phyloP scores from a whole-genome alignment of 2,113 vertebrate genomes.

The Nibea coibor region DNA sequence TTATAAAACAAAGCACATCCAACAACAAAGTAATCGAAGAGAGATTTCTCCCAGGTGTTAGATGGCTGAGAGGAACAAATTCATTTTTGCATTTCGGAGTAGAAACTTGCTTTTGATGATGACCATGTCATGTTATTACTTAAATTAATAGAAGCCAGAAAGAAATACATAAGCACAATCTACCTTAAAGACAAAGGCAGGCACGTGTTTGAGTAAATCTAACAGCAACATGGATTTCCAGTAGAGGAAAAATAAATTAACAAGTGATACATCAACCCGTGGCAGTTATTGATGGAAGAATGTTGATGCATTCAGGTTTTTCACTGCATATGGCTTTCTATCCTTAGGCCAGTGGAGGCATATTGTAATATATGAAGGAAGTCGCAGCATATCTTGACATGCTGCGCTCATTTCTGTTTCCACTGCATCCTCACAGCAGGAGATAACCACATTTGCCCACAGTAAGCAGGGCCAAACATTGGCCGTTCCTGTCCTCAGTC shows the following conservation, averaged over 20 bases:
- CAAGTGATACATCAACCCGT: slow-evolving; percentile 37
- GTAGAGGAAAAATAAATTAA: slow-evolving; percentile 43
- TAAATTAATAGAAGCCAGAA: slow-evolving; percentile 18
- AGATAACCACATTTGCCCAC: slow-evolving; percentile 50
- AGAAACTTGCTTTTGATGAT: background rate
- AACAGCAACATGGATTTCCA: slow-evolving; percentile 31
- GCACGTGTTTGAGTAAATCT: background rate
- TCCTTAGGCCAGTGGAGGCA: slow-evolving; percentile 30
- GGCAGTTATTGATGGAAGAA: slow-evolving; percentile 48
- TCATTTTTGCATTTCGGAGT: background rate
- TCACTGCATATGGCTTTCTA: slow-evolving; percentile 28
- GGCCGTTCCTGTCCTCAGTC: background rate
- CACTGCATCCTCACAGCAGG: slow-evolving; percentile 48
- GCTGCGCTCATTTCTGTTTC: slow-evolving; percentile 50
- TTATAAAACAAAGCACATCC: background rate
- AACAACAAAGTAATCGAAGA: background rate
- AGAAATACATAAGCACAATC: background rate
- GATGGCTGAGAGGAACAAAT: background rate
- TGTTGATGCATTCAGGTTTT: slow-evolving; percentile 35
- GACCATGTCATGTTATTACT: background rate
- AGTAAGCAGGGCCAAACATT: slow-evolving; percentile 37
- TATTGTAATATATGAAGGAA: slow-evolving; percentile 15
- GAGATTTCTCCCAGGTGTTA: background rate
- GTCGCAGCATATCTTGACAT: slow-evolving; percentile 33
- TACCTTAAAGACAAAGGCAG: background rate